These are phyloP conservation scores for Tetraneura akinire DNA, from an alignment of 1,140 invertebrate genomes.

Conservation along the genomic window DNA sequence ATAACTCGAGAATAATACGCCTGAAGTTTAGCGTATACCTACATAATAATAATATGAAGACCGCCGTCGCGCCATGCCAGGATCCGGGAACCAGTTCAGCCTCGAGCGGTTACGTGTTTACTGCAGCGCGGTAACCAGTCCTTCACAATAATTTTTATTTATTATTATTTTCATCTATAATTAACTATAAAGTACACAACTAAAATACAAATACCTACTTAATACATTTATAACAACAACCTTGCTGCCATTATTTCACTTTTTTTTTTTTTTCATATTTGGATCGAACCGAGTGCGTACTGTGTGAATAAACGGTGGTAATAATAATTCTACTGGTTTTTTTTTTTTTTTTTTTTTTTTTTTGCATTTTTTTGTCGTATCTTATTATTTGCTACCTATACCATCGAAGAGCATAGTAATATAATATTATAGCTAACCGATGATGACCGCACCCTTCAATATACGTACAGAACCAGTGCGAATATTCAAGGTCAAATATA, in stretches of 20 bases:
- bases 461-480: not conserved
- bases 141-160: conserved; percentile 6
- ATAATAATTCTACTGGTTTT: conserved; percentile 5
- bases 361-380: too few species aligned
- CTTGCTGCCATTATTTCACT: not conserved
- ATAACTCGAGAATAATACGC: not conserved
- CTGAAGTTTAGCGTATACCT: not conserved
- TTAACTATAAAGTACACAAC: conserved; percentile 11
- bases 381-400: not conserved
- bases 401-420: not conserved
- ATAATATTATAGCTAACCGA: not conserved
- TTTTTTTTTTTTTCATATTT: conserved; percentile 2
- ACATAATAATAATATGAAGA: too few species aligned
- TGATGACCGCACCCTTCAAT: conserved; percentile 38
- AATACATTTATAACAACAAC: conserved; percentile 15
- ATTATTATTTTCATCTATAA: conserved; percentile 18
- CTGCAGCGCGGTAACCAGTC: not conserved
- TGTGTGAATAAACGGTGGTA: not conserved
- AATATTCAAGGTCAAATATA: not conserved
- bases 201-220: not conserved
- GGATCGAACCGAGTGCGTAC: not conserved
- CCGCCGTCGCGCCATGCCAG: too few species aligned
- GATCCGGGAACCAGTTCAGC: conserved; percentile 32
- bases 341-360: not conserved
- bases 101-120: not conserved